Percentiles rank a stretch among this genome's conserved stretches.
Conservation (phyloP, 1,140 invertebrate species). For the Andrena cerasifolii region DNA sequence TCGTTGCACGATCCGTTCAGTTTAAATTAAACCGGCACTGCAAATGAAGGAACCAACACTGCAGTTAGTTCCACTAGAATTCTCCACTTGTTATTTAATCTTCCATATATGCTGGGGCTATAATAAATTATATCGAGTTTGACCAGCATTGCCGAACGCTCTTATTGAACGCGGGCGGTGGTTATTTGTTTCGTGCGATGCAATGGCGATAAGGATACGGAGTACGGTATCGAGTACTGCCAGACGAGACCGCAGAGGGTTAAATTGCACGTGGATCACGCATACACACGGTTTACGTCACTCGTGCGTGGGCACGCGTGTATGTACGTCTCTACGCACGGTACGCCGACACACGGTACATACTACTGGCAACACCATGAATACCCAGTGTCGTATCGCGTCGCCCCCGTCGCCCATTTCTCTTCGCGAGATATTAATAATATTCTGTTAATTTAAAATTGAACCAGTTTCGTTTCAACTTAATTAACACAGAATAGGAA, state of each 20-base stretch:
- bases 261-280: slow-evolving; percentile 58
- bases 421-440: neutral
- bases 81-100: no score
- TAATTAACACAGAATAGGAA: no score
- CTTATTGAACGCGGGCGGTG: no score
- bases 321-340: slow-evolving; percentile 19
- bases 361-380: slow-evolving; percentile 46
- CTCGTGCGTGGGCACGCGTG: slow-evolving; percentile 31
- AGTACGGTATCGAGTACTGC: slow-evolving; percentile 4
- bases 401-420: neutral
- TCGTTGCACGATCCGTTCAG: no score
- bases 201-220: slow-evolving; percentile 1
- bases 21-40: no score
- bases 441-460: no score
- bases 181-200: slow-evolving; percentile 16
- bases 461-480: no score
- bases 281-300: slow-evolving; percentile 40
- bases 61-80: no score
- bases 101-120: no score
- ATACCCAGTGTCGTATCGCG: slow-evolving; percentile 47
- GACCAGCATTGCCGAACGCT: neutral
- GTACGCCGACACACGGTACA: slow-evolving; percentile 43
- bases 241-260: slow-evolving; percentile 34
- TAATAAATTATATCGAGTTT: neutral
- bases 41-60: no score